These are phyloP conservation scores for Hypomecis atomaria DNA, from an alignment of 2,888 invertebrate genomes.

Conservation along the genomic window DNA sequence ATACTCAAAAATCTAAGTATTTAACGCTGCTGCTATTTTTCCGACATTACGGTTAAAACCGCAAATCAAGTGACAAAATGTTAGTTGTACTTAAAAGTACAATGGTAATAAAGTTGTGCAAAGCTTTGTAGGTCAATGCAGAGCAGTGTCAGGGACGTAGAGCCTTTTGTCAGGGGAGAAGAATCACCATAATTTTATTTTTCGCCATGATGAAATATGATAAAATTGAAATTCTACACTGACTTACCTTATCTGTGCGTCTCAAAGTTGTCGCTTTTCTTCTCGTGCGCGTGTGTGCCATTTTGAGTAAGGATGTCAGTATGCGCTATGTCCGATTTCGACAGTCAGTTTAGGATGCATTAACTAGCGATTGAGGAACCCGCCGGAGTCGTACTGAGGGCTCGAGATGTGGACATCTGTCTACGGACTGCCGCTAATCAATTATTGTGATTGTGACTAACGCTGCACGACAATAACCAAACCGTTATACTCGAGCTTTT, in stretches of 20 bases:
- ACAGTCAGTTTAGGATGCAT: constrained; percentile 29
- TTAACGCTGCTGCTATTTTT: background rate
- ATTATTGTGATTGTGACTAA: constrained; percentile 46
- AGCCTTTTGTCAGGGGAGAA: constrained; percentile 22
- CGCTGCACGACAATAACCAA: constrained; percentile 46
- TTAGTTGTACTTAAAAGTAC: constrained; percentile 3
- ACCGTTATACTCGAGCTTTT: constrained; percentile 49
- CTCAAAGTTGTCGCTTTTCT: constrained; percentile 11
- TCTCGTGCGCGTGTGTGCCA: constrained; percentile 1
- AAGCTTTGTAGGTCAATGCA: constrained; percentile 19
- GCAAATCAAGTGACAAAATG: constrained; percentile 1
- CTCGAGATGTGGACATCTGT: constrained; percentile 54
- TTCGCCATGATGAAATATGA: constrained; percentile 4
- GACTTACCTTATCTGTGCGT: constrained; percentile 21
- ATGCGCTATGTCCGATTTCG: constrained; percentile 4
- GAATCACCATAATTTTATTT: background rate
- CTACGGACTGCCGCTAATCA: constrained; percentile 47
- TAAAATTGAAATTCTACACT: constrained; percentile 1
- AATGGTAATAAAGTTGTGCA: constrained; percentile 14
- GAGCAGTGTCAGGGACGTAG: constrained; percentile 16
- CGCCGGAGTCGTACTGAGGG: constrained; percentile 52
- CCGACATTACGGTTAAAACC: background rate
- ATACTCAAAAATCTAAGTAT: too few relatives aligned
- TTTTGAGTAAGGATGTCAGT: background rate
- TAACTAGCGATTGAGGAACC: constrained; percentile 49